Conservation (phyloP, 2,888 invertebrate species). For the Apotomis betuletana region DNA sequence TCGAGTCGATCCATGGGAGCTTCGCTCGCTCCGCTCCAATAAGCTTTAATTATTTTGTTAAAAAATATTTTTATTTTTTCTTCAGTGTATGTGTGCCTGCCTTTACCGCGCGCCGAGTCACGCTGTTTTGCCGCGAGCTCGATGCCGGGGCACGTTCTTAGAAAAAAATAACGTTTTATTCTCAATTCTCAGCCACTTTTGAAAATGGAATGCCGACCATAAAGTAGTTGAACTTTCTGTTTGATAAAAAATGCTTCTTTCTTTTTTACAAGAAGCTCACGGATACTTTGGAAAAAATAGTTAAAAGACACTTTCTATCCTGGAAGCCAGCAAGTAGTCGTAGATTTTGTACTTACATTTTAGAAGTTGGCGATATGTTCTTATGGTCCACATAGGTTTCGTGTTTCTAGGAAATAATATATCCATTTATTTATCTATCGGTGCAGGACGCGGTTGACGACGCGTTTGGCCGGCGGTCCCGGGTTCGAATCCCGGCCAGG, state of each 20-base stretch:
- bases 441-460: too few relatives aligned
- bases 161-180: constrained; percentile 37
- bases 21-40: too few relatives aligned
- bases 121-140: constrained; percentile 40
- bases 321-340: not conserved
- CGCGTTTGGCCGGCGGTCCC: too few relatives aligned
- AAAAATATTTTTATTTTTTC: too few relatives aligned
- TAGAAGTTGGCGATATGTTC: too few relatives aligned
- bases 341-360: too few relatives aligned
- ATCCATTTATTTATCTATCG: too few relatives aligned
- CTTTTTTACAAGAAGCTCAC: constrained; percentile 1
- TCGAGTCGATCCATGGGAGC: too few relatives aligned
- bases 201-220: constrained; percentile 33
- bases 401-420: too few relatives aligned
- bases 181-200: constrained; percentile 31
- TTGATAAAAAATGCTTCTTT: constrained; percentile 21
- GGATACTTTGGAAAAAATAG: not conserved
- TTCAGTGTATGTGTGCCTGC: not conserved
- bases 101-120: constrained; percentile 35
- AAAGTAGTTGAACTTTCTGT: constrained; percentile 23
- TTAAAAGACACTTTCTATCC: not conserved
- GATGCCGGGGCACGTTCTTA: constrained; percentile 40
- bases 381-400: too few relatives aligned
- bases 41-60: too few relatives aligned
- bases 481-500: too few relatives aligned